Evolutionary conservation across 1,140 invertebrate species (phyloP), one percentile per base, ranked within the genome.

Genomic region (Aphidius gifuensis): DNA sequence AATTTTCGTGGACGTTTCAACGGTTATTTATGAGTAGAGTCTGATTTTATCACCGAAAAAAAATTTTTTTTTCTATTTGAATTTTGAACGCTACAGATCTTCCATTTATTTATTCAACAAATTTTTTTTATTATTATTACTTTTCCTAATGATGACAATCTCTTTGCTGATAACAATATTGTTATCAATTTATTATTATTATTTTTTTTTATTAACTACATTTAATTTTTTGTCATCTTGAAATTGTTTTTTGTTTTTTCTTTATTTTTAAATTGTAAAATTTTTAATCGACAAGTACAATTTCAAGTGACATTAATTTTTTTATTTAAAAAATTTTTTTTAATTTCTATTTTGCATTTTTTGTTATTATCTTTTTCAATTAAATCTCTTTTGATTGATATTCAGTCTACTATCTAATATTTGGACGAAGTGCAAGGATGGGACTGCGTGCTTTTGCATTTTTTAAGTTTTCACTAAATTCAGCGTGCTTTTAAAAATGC

Each of bases 351-450:
- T 32, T 32, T 32, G 2, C 23, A 32, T 32, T 32, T 32, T 32
- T 32, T 49, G 16, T 16, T 32, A 42, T 56, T 39, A 53, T 49
- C 44, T 64, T 45, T 9, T 66, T 63, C 48, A 51, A 42, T 55
- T 39, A 39, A 55, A 55, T 42, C 53, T 43, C 53, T 74, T 76
- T 76, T 76, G 73, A 73, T 75, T 75, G 68, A 67, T 72, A 71
- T 62, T 76, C 69, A 66, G 68, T 72, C 69, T 75, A 75, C 69
- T 58, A 74, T 68, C 74, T 76, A 75, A 58, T 74, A 75, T 73
- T 75, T 76, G 74, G 74, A 76, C 73, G 69, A 74, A 75, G 71
- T 76, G 72, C 74, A 65, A 74, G 73, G 74, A 76, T 76, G 72
- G 72, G 71, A 74, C 69, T 74, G 71, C 69, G 73, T 74, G 72